Conservation (phyloP, 2,797 vertebrate genomes). For the Enteromius fasciolatus region DNA sequence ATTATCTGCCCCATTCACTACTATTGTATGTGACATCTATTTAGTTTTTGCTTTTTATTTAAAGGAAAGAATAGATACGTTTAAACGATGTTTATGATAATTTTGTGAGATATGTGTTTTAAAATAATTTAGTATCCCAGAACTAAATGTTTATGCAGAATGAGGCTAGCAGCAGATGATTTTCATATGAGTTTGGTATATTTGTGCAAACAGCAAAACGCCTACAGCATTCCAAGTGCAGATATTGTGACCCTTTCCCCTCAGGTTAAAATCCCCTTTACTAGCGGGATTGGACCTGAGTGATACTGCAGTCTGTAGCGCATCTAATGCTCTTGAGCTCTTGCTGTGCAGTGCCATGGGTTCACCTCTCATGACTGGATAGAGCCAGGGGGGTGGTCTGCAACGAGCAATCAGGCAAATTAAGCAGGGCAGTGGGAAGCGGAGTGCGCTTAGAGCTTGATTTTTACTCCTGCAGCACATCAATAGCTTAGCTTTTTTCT, state of each 20-base stretch:
- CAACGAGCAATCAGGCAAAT: conserved; percentile 61
- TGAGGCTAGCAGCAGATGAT: background rate
- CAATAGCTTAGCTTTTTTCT: conserved; percentile 27
- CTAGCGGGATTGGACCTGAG: conserved; percentile 47
- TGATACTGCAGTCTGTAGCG: conserved; percentile 50
- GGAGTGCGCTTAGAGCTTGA: conserved; percentile 3
- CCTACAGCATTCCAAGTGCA: conserved; percentile 7
- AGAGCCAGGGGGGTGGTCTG: conserved; percentile 40
- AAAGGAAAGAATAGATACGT: background rate
- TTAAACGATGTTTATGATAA: background rate
- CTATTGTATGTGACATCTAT: background rate
- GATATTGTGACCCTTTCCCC: conserved; percentile 40
- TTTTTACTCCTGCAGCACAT: conserved; percentile 50
- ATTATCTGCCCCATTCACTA: background rate
- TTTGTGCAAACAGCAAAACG: background rate
- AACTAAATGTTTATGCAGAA: conserved; percentile 1
- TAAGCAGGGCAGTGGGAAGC: conserved; percentile 55
- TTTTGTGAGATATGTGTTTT: background rate
- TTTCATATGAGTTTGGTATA: background rate
- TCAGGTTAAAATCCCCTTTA: conserved; percentile 49
- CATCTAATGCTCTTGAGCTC: conserved; percentile 55
- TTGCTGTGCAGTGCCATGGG: conserved; percentile 46
- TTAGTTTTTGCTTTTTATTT: background rate
- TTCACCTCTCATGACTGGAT: conserved; percentile 55
- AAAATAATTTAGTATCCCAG: background rate